Base-by-base conservation (phyloP, 2,888 invertebrate genomes). In the Tachina lurida region DNA sequence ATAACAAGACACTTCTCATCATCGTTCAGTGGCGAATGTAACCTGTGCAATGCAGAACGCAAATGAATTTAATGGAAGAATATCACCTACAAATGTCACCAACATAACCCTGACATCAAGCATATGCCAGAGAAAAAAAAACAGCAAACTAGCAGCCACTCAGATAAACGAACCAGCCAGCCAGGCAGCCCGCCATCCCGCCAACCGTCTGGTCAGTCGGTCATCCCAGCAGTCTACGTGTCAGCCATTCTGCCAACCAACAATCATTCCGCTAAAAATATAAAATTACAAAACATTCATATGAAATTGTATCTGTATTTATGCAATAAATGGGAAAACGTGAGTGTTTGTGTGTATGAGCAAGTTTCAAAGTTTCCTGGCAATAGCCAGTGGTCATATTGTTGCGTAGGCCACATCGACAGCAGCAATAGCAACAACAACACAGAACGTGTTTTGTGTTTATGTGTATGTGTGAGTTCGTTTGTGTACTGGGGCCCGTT, bases 11-110 rank as follows among this genome's bases (percentile, higher is more conserved):
- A 68, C 68, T 22, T 70, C 63, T 68, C 74, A 15, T 68, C 74
- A 15, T 62, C 71, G 41, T 81, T 43, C 62, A 41, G 56, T 70
- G 15, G 47, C 8, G n/a, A 39, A 39, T 45, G n/a, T 41, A 39
- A 52, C 22, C 15, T 39, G 41, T 45, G 15, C 19, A 19, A 54
- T 65, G 31, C 22, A 45, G n/a, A 17, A 54, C 17, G 17, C 60
- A 31, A 63, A 52, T 13, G 75, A 58, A 45, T 63, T 43, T 77
- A 76, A 76, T 79, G 79, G 76, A 76, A 76, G 76, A 86, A 56
- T 76, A 83, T 68, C 83, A 80, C 86, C 83, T 84, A 76, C 83
- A 86, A 86, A 76, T 86, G 83, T 86, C 83, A 80, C 67, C 83
- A 76, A 76, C 73, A 68, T 83, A 86, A 86, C 86, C 79, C 83